Evolutionary conservation across 2,888 invertebrate genomes (phyloP).

Genomic region (Ceriagrion tenellum): DNA sequence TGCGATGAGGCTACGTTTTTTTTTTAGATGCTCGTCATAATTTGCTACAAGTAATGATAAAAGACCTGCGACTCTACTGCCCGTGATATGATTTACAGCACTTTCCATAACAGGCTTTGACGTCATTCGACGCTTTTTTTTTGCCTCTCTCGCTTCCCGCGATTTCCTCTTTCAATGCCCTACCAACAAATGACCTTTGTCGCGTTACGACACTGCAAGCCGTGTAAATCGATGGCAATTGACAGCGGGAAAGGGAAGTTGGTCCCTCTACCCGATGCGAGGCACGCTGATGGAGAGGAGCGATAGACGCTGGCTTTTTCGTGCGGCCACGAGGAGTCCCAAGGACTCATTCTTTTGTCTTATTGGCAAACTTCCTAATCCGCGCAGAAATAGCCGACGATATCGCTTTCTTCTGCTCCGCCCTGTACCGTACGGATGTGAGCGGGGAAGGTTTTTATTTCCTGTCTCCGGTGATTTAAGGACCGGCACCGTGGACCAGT

Average conservation of each 20-base stretch:
- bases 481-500: background rate
- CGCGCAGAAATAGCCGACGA: conserved; percentile 40
- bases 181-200: background rate
- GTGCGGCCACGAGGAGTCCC: background rate
- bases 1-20: too few species aligned
- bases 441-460: background rate
- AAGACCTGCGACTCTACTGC: too few species aligned
- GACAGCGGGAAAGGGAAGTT: background rate
- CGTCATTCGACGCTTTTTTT: background rate
- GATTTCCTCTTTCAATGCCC: background rate
- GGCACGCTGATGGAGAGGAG: background rate
- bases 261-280: background rate
- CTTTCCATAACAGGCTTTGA: too few species aligned
- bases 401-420: conserved; percentile 42
- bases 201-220: background rate
- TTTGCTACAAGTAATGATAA: too few species aligned
- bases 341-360: background rate
- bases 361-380: conserved; percentile 43
- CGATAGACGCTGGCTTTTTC: background rate
- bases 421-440: background rate
- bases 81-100: too few species aligned
- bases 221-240: background rate
- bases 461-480: background rate
- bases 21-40: too few species aligned
- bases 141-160: background rate